Evolutionary conservation across 2,888 invertebrate species (phyloP), one percentile per base, ranked within the genome.

Genomic region (Drosophila diplacantha): DNA sequence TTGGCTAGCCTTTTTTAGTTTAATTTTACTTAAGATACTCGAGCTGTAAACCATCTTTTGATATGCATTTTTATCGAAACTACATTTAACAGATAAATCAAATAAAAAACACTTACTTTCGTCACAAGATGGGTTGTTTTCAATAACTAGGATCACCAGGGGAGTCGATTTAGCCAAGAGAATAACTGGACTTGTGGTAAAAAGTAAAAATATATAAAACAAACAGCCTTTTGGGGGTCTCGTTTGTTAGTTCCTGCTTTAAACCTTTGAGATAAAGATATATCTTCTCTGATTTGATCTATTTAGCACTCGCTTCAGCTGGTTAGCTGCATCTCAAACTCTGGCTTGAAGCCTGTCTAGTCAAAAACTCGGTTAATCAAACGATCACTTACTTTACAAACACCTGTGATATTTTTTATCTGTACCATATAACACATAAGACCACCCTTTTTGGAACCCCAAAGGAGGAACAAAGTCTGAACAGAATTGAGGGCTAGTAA

Each of bases 1-100:
- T 69, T 60, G 61, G 52, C 62, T 70, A 70, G 58, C 29, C 37
- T 31, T 77, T 29, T 44, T 26, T 74, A 59, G 72, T 57, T 70
- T 68, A 9, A 50, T 61, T 44, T 49, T 57, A 57, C 43, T 43
- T 41, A 54, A 51, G 53, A 67, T 35, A 64, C 50, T 50, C 62
- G 66, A 68, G 49, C 52, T 75, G 55, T 56, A 34, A 29, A 58
- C 50, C 56, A 54, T 50, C 59, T 61, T 67, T 65, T 72, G 60
- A 60, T 68, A 62, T 43, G 59, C 35, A 41, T 60, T 67, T 54
- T 49, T 51, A 58, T 51, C 11, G 31, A 44, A 44, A 32, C 2
- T 12, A 60, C 70, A 75, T 57, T 63, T 56, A 71, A 54, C 29
- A 20, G 65, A 71, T 59, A 58, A 64, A 74, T 53, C 50, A 43